phyloP scores from a whole-genome alignment of 2,888 invertebrate genomes.

The Yponomeuta plumbellus region DNA sequence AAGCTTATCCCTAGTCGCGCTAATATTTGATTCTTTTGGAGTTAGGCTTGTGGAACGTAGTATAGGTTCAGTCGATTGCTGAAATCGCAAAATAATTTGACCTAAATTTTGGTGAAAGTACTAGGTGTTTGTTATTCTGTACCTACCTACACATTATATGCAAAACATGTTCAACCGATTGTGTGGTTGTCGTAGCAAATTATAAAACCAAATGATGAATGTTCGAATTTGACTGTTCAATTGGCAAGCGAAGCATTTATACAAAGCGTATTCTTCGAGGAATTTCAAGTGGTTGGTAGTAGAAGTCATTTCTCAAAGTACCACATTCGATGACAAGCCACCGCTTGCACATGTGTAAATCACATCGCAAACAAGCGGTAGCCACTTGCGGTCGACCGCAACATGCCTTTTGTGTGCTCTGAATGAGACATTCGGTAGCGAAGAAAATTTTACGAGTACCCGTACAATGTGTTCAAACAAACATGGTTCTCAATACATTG shows the following conservation, averaged over 20 bases:
- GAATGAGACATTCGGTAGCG: not conserved
- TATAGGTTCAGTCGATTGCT: not conserved
- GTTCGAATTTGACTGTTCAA: no score
- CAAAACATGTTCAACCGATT: not conserved
- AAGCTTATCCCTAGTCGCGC: no score
- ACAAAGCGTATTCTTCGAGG: no score
- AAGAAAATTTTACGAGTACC: not conserved
- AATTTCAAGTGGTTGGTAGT: no score
- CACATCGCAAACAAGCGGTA: not conserved
- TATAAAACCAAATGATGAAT: no score
- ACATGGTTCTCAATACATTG: not conserved
- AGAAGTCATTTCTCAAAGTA: not conserved
- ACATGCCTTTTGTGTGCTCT: not conserved
- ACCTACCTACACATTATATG: slow-evolving; percentile 3
- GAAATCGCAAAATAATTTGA: not conserved
- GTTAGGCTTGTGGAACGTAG: no score
- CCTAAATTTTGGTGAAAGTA: no score
- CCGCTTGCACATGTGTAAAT: not conserved
- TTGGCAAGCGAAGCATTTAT: no score
- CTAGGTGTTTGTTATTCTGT: not conserved
- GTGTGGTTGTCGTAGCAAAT: no score
- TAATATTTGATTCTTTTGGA: no score
- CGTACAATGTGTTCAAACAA: not conserved
- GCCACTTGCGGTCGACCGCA: slow-evolving; percentile 10
- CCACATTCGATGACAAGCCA: slow-evolving; percentile 2